A percentile compares a stretch with the other conserved stretches of the same genome.
phyloP scores from a whole-genome alignment of 2,888 invertebrate genomes.

The Pristionchus fissidentatus region DNA sequence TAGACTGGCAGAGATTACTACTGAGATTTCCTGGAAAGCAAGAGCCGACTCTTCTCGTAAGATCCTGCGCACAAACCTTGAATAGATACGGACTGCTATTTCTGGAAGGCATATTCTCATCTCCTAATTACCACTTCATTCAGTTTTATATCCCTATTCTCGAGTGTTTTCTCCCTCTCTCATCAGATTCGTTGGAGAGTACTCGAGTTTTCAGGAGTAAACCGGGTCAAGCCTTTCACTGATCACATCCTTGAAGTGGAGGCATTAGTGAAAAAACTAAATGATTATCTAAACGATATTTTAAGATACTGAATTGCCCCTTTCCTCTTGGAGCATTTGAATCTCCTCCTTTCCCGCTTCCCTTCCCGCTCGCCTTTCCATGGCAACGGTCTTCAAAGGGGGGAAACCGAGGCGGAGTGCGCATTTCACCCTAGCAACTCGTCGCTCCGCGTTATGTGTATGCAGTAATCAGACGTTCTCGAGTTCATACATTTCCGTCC shows the following conservation, averaged over 20 bases:
- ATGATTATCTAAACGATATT: too few relatives aligned
- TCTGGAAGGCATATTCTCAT: not conserved
- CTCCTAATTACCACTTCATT: not conserved
- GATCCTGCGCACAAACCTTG: not conserved
- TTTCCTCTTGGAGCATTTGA: not conserved
- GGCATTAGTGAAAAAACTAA: too few relatives aligned
- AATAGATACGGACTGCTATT: not conserved
- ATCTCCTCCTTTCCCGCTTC: not conserved
- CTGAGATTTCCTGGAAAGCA: not conserved
- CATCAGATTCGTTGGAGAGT: not conserved
- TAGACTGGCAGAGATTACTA: not conserved
- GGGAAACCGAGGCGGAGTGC: not conserved
- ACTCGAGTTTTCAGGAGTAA: constrained; percentile 29
- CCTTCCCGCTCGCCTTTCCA: not conserved
- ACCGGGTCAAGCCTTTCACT: not conserved
- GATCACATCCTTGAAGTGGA: too few relatives aligned
- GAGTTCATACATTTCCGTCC: not conserved
- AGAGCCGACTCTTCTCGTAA: too few relatives aligned
- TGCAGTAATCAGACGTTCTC: not conserved
- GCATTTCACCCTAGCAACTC: constrained; percentile 7
- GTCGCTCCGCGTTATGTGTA: not conserved
- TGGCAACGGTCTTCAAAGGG: not conserved
- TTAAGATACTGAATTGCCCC: not conserved
- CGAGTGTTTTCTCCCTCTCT: constrained; percentile 25
- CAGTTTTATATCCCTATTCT: not conserved